Base-by-base conservation (phyloP, 2,888 invertebrate genomes). In the Girardia tigrina region DNA sequence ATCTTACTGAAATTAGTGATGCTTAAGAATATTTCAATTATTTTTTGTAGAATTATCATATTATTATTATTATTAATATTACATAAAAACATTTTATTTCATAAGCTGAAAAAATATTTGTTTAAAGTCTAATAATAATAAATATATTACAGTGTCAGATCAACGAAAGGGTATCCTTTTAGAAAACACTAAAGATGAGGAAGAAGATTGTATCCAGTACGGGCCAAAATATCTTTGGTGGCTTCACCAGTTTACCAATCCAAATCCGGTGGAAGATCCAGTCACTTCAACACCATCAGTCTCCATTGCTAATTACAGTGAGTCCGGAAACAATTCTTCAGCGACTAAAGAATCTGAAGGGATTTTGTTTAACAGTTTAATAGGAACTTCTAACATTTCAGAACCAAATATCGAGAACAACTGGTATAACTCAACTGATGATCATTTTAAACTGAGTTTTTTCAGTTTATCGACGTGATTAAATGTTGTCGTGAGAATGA, bases 181-280 rank as follows among this genome's bases (percentile, higher is more conserved):
- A 23, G 56, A 56, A n/a, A 56, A 56, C 23, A 56, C 8, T 56
- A 56, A 56, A 56, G 56, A 56, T n/a, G 56, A 56, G 23, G 56
- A 56, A n/a, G 56, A 56, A 2, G 56, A 56, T 8, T 56, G 56
- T 56, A n/a, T 56, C 23, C 56, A 56, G n/a, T 56, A 56, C 23
- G 56, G 56, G 23, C 56, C 56, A 8, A 56, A 56, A 56, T 56
- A 56, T 56, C n/a, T 12, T n/a, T 56, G 56, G 56, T 56, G 56
- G 56, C 56, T 6, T 20, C 23, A 20, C 23, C 56, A 56, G n/a
- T 4, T 23, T 20, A 56, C 56, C n/a, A 56, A 56, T 56, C 2
- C n/a, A 2, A 56, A 20, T 4, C 23, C 56, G 23, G 23, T 20
- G n/a, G 56, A n/a, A 8, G 56, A 56, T 6, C 56, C 4, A 16